These are phyloP conservation scores for Rhagophthalmus giganteus DNA, from an alignment of 2,888 invertebrate genomes.

Conservation along the genomic window DNA sequence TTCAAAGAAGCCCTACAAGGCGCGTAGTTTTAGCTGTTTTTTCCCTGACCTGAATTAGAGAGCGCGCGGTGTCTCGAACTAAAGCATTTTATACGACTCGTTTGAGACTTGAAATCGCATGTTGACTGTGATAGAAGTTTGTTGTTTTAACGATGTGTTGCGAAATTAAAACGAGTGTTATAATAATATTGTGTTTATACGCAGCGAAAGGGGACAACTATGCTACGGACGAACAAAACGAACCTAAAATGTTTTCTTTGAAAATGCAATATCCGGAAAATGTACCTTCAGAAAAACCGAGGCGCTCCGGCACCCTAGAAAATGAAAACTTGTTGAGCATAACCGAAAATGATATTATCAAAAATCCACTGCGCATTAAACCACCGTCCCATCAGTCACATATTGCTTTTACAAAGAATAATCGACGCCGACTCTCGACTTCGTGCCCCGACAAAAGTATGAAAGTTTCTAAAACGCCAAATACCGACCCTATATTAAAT, in stretches of 20 bases:
- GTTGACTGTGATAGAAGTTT: too few relatives aligned
- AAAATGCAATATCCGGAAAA: constrained; percentile 9
- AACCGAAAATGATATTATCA: constrained; percentile 13
- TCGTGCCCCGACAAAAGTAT: too few relatives aligned
- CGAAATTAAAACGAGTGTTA: too few relatives aligned
- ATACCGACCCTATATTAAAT: too few relatives aligned
- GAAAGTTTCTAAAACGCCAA: too few relatives aligned
- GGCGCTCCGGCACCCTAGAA: neutral
- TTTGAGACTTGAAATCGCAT: too few relatives aligned
- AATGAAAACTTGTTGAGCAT: constrained; percentile 8
- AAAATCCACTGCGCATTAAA: constrained; percentile 9
- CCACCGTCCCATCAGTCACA: constrained; percentile 9
- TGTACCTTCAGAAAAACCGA: neutral
- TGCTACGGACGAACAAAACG: neutral
- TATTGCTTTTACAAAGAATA: constrained; percentile 9
- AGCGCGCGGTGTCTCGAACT: too few relatives aligned
- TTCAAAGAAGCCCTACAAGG: constrained; percentile 3
- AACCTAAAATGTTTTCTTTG: constrained; percentile 1
- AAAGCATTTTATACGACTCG: too few relatives aligned
- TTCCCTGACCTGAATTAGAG: constrained; percentile 5
- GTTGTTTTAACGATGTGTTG: too few relatives aligned
- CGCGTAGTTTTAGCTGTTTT: neutral
- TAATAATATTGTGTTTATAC: too few relatives aligned
- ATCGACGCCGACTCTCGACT: too few relatives aligned
- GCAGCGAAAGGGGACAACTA: too few relatives aligned